Conservation (phyloP, 2,797 vertebrate species). For the Enteromius paludinosus region DNA sequence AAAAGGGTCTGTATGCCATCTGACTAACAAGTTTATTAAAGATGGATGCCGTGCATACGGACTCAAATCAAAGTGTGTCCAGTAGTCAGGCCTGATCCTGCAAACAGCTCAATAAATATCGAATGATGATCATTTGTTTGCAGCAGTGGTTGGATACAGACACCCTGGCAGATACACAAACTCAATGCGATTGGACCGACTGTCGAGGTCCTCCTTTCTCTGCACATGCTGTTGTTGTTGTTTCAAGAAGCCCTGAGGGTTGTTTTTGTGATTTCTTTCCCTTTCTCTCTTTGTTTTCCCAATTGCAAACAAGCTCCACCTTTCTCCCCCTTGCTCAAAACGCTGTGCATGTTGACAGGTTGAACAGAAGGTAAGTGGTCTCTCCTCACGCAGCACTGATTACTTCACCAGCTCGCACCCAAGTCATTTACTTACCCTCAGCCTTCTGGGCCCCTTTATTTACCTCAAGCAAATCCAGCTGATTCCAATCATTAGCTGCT, state of each 20-base stretch:
- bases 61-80: conserved; percentile 57
- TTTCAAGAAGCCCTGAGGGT: conserved; percentile 11
- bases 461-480: conserved; percentile 7
- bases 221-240: conserved; percentile 10
- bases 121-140: conserved; percentile 55
- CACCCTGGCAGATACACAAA: conserved; percentile 11
- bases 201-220: not conserved
- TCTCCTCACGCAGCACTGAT: not conserved
- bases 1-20: not conserved
- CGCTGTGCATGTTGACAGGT: conserved; percentile 1
- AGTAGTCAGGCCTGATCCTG: conserved; percentile 49
- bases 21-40: conserved; percentile 9
- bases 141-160: not conserved
- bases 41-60: conserved; percentile 21
- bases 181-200: conserved; percentile 2
- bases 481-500: conserved; percentile 4
- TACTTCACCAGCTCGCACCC: not conserved
- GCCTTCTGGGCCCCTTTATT: not conserved
- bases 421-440: conserved; percentile 10
- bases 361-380: conserved; percentile 22
- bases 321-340: conserved; percentile 13
- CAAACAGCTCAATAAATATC: conserved; percentile 63
- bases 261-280: conserved; percentile 24
- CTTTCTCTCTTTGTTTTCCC: conserved; percentile 18
- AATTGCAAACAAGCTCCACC: conserved; percentile 1